Conservation (phyloP, 2,888 invertebrate species). For the Plagiodera versicolora region DNA sequence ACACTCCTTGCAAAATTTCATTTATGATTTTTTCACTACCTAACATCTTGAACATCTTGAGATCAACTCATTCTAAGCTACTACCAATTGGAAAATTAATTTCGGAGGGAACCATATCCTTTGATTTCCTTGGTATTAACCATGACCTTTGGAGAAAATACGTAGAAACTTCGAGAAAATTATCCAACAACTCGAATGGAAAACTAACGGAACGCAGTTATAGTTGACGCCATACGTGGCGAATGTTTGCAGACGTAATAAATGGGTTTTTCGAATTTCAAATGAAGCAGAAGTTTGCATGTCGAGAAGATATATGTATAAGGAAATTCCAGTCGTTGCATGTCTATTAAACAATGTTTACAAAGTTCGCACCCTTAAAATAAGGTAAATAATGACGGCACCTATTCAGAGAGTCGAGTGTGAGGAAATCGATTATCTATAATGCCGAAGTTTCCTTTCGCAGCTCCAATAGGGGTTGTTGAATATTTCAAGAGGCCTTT, state of each 20-base stretch:
- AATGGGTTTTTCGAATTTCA: slow-evolving; percentile 32
- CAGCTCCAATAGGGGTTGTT: slow-evolving; percentile 12
- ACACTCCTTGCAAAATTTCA: no score
- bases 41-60: no score
- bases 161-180: no score
- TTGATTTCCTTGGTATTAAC: no score
- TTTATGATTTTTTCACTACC: no score
- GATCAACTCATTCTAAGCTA: no score
- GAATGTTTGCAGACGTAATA: slow-evolving; percentile 13
- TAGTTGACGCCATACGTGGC: not conserved
- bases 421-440: slow-evolving; percentile 32
- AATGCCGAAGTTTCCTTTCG: slow-evolving; percentile 28
- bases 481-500: slow-evolving; percentile 19
- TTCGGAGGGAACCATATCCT: no score
- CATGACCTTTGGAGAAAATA: no score
- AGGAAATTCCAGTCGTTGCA: slow-evolving; percentile 48
- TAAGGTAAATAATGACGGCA: slow-evolving; percentile 40
- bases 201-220: not conserved
- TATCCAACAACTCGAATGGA: not conserved
- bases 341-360: slow-evolving; percentile 50
- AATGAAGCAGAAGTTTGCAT: slow-evolving; percentile 41
- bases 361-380: slow-evolving; percentile 46
- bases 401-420: slow-evolving; percentile 11
- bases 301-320: slow-evolving; percentile 44
- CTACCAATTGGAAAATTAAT: no score